Base-by-base conservation (phyloP, 1,140 invertebrate species). In the Diprion similis region DNA sequence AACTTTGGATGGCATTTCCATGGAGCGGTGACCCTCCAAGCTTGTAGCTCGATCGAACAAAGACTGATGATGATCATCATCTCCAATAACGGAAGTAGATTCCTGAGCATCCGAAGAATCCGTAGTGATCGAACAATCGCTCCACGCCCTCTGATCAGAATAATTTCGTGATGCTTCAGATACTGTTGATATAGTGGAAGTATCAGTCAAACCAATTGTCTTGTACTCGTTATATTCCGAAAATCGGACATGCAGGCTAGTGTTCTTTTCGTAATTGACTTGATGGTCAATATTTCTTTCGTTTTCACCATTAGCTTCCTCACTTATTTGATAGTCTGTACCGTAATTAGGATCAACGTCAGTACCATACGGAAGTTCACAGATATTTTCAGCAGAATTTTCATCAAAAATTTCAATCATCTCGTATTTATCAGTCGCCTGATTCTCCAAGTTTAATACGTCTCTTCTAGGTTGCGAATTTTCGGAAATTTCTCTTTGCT, bases 171-270 rank as follows among this genome's bases (percentile, higher is more conserved):
- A 69, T 6, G 47, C 64, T 17, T 79, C 72, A 8, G 83, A 84
- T 66, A 82, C 82, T 65, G 72, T 83, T 13, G 79, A 82, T 69
- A 83, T 77, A 46, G 76, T 82, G 4, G 85, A 87, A 47, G 80
- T 78, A 66, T 87, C 85, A 19, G 80, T 84, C 59, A 84, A 76
- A 67, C 81, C 82, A 76, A 86, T 83, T 8, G 84, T 87, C 77
- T 85, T 86, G n/a, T 86, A 87, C 37, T 87, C 84, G 59, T 88
- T 87, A 66, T 80, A 81, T 73, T 88, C 87, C 15, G 86, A 78
- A 75, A 88, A 89, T 80, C 87, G 82, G 8, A 89, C 88, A 65
- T 86, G 87, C 46, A 85, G 72, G 74, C 82, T 86, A 10, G 71
- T 73, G 45, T 79, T 73, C 24, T 46, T 45, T 13, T 70, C 77